Conservation (phyloP, 2,888 invertebrate genomes). For the Clivina fossor region DNA sequence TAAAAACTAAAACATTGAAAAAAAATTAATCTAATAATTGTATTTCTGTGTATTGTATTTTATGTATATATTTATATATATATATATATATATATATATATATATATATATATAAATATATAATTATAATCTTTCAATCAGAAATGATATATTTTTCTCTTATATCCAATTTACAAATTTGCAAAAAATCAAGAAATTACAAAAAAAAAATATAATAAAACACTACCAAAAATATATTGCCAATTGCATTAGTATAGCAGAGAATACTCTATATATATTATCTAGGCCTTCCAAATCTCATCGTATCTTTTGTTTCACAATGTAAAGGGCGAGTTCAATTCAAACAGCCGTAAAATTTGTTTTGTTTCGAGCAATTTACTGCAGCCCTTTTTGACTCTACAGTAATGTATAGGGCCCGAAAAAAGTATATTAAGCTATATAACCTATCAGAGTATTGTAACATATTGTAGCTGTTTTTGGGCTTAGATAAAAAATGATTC, state of each 20-base stretch:
- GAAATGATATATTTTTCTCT: too few species aligned
- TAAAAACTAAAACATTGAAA: too few species aligned
- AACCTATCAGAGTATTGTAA: too few species aligned
- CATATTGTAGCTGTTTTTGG: too few species aligned
- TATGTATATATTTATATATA: conserved; percentile 5
- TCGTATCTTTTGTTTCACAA: conserved; percentile 11
- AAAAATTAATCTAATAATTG: not conserved
- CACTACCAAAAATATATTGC: conserved; percentile 13
- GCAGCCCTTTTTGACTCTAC: conserved; percentile 7
- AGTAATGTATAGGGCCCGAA: too few species aligned
- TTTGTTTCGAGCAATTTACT: conserved; percentile 30
- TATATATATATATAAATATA: not conserved
- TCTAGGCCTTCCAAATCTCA: not conserved
- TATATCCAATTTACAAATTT: not conserved
- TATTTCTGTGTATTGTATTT: not conserved
- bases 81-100: not conserved
- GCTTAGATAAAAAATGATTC: too few species aligned
- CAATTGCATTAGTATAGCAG: conserved; percentile 29
- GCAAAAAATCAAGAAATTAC: not conserved
- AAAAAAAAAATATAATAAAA: conserved; percentile 1
- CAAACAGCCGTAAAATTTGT: conserved; percentile 20
- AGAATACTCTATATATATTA: too few species aligned
- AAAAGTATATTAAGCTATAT: too few species aligned
- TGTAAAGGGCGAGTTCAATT: conserved; percentile 8
- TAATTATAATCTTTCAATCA: too few species aligned